Evolutionary conservation across 2,797 vertebrate species (phyloP), one percentile per base, ranked within the genome.

Genomic region (Ptychobarbus kaznakovi): DNA sequence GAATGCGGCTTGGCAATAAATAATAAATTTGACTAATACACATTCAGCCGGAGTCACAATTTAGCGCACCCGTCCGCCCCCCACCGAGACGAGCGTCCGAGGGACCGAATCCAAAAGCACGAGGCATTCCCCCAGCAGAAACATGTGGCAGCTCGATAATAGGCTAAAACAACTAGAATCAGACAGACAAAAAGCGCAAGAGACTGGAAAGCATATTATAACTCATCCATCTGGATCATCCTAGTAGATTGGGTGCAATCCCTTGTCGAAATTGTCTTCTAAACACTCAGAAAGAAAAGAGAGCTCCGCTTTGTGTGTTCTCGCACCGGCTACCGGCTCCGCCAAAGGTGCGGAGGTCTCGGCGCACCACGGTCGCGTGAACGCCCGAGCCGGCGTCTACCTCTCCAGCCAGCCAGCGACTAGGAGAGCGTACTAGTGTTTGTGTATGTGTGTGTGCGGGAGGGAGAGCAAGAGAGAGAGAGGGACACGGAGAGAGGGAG

Each of bases 151-250:
- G 95, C 95, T 96, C 91, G 90, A 93, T 95, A 92, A 95, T 94
- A 93, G 93, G 94, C 94, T 96, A 94, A 95, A 96, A 96, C 93
- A 96, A 94, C 92, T 92, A 91, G 92, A 83, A 81, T 88, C 86
- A 83, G 86, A 46, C 80, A 80, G 84, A 87, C 90, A 84, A 87
- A 88, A 89, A 63, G 86, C 44, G 80, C 74, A 88, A 65, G 88
- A 87, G 86, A 90, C 94, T 94, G 94, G 92, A 91, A 94, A 96
- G 95, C 95, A 93, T 92, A 95, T 97, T 95, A 95, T 95, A 95
- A 92, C 93, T 94, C 95, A 94, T 95, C 93, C 92, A 92, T 93
- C 94, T 95, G 95, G 94, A 93, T 95, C 94, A 94, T 93, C 94
- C 93, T 89, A 92, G 92, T 93, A 93, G 94, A 94, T 90, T 94